Evolutionary conservation across 2,888 invertebrate genomes (phyloP), one percentile per base, ranked within the genome.

Genomic region (Cybosia mesomella): DNA sequence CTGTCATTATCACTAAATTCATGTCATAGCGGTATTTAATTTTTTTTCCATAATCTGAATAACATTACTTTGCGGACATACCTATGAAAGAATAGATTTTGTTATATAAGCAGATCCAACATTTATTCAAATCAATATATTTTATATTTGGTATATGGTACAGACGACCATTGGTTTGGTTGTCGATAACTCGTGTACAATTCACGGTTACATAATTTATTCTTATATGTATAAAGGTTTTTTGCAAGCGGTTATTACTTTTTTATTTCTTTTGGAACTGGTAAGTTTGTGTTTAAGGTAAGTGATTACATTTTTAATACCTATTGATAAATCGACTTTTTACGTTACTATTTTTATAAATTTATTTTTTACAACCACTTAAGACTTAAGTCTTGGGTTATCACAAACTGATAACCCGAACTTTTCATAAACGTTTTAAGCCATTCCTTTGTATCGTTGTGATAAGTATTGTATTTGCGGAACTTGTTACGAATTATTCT

Each of bases 331-430:
- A 28, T 49, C 21, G 39, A 43, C 39, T 39, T 60, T 22, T 28
- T 49, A 24, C n/a, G 10, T 24, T 22, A 39, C 15, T 55, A 55
- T 49, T 49, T 28, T n/a, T 61, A 43, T 32, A 55, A 18, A 55
- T 64, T 55, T 57, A 32, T 36, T 53, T 18, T 18, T 13, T 62
- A n/a, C 49, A 62, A 54, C 32, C 59, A 39, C 10, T 28, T 18
- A 22, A 43, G n/a, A 39, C 49, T 28, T 28, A 58, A 24, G 28
- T 66, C 58, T 66, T 55, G 64, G 78, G 78, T 80, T 80, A 80
- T 80, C 76, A 67, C 10, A 36, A 66, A 24, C 8, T n/a, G 81
- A 80, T 80, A 80, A 76, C 78, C 71, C 53, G 58, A 49, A 66
- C 63, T 58, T 73, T 80, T 73, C 22, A 57, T 67, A 67, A 64